Conservation (phyloP, 2,888 invertebrate genomes). For the Tachina grossa region DNA sequence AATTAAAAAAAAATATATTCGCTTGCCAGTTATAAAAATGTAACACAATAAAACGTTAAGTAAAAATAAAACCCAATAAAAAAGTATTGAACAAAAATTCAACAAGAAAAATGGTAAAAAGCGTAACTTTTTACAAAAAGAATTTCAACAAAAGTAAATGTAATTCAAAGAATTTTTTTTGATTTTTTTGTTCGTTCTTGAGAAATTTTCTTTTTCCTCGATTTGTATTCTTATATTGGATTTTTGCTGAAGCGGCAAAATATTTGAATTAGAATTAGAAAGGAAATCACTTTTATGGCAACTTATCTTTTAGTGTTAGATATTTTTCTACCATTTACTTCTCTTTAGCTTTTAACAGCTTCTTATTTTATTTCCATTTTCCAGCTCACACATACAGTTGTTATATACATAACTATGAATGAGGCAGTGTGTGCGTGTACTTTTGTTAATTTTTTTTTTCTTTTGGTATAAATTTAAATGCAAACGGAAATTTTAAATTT, state of each 20-base stretch:
- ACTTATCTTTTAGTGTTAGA: slow-evolving; percentile 69
- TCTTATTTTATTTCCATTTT: slow-evolving; percentile 51
- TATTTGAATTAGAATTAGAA: slow-evolving; percentile 71
- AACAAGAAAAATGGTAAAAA: slow-evolving; percentile 34
- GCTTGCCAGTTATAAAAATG: slow-evolving; percentile 56
- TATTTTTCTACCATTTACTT: slow-evolving; percentile 66
- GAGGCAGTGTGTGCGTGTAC: not conserved
- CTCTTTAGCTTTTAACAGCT: slow-evolving; percentile 62
- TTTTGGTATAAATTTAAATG: slow-evolving; percentile 59
- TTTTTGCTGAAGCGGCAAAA: slow-evolving; percentile 71
- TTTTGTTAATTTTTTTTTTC: not conserved
- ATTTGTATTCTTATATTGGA: slow-evolving; percentile 68
- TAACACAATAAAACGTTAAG: slow-evolving; percentile 68
- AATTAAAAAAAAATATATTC: slow-evolving; percentile 33
- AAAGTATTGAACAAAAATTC: slow-evolving; percentile 51
- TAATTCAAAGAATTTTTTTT: slow-evolving; percentile 49
- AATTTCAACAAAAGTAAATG: slow-evolving; percentile 70
- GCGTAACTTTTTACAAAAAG: slow-evolving; percentile 64
- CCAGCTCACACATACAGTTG: not conserved
- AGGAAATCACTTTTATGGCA: slow-evolving; percentile 71
- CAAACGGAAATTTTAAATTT: slow-evolving; percentile 66
- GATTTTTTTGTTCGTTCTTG: slow-evolving; percentile 27
- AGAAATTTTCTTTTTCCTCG: slow-evolving; percentile 39
- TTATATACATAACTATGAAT: not conserved
- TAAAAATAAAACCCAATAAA: slow-evolving; percentile 58